These are phyloP conservation scores for Bombyx huttoni DNA, from an alignment of 2,888 invertebrate genomes.

Conservation along the genomic window DNA sequence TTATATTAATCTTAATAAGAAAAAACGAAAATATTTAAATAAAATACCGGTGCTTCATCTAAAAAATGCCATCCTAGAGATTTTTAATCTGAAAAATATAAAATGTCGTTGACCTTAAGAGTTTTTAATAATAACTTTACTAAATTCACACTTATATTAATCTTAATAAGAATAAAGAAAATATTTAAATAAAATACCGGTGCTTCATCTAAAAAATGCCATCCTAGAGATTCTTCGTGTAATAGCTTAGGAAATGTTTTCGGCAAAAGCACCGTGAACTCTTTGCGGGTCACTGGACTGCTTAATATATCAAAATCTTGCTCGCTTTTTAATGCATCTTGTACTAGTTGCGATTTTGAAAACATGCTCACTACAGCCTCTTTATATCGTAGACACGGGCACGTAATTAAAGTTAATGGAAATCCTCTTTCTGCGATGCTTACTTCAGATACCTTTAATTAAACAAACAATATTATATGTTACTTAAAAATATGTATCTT, in stretches of 20 bases:
- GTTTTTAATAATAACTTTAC: not conserved
- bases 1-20: too few species aligned
- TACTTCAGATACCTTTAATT: constrained; percentile 33
- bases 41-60: constrained; percentile 40
- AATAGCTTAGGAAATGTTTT: constrained; percentile 42
- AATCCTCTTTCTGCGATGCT: constrained; percentile 42
- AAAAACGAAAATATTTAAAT: too few species aligned
- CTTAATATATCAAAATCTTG: constrained; percentile 34
- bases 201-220: constrained; percentile 48
- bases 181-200: constrained; percentile 39
- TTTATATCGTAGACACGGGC: constrained; percentile 42
- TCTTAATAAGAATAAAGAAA: not conserved
- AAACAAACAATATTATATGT: not conserved
- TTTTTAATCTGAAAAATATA: constrained; percentile 43
- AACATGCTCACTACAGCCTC: constrained; percentile 41
- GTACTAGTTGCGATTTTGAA: constrained; percentile 19
- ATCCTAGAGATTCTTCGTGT: constrained; percentile 36
- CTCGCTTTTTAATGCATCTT: constrained; percentile 32
- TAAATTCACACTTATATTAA: too few species aligned
- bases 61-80: constrained; percentile 47
- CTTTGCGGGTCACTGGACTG: constrained; percentile 29
- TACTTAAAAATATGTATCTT: not conserved
- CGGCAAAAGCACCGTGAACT: constrained; percentile 46
- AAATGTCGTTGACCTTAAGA: not conserved
- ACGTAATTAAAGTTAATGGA: constrained; percentile 45